These are phyloP conservation scores for Adineta ricciae DNA, from an alignment of 2,888 invertebrate genomes.

Conservation along the genomic window DNA sequence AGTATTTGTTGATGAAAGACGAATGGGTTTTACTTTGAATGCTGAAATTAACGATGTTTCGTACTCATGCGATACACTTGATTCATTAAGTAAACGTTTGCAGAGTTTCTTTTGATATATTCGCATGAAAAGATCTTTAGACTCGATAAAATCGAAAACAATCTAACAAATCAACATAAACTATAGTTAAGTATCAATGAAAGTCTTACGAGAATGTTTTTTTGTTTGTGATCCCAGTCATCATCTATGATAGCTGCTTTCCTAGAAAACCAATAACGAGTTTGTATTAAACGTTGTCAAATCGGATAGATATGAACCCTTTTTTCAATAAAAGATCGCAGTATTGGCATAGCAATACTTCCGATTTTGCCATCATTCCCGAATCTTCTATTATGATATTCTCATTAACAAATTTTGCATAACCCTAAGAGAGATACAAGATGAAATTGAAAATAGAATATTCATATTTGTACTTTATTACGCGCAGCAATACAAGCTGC, in stretches of 20 bases:
- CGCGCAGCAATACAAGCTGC: constrained; percentile 90
- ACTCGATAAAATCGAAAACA: constrained; percentile 97
- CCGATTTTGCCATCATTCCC: constrained; percentile 69
- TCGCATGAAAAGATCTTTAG: constrained; percentile 70
- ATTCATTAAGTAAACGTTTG: too few relatives aligned
- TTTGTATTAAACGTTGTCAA: not conserved
- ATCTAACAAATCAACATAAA: constrained; percentile 34
- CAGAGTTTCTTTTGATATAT: too few relatives aligned
- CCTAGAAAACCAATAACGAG: constrained; percentile 53
- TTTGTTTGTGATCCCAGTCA: constrained; percentile 89
- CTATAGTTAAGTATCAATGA: not conserved
- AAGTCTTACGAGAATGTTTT: constrained; percentile 69
- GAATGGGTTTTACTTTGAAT: too few relatives aligned
- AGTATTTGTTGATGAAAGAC: too few relatives aligned
- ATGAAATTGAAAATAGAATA: not conserved
- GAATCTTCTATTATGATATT: constrained; percentile 86
- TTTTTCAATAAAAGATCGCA: constrained; percentile 93
- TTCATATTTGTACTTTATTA: constrained; percentile 61
- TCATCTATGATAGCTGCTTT: constrained; percentile 93
- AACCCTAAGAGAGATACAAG: constrained; percentile 58
- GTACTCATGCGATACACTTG: too few relatives aligned
- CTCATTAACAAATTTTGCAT: constrained; percentile 89
- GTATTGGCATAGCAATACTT: constrained; percentile 91
- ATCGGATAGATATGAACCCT: constrained; percentile 48
- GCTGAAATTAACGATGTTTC: too few relatives aligned